These are phyloP conservation scores for Caenorhabditis sp. DNA, from an alignment of 2,888 invertebrate genomes.

Conservation along the genomic window DNA sequence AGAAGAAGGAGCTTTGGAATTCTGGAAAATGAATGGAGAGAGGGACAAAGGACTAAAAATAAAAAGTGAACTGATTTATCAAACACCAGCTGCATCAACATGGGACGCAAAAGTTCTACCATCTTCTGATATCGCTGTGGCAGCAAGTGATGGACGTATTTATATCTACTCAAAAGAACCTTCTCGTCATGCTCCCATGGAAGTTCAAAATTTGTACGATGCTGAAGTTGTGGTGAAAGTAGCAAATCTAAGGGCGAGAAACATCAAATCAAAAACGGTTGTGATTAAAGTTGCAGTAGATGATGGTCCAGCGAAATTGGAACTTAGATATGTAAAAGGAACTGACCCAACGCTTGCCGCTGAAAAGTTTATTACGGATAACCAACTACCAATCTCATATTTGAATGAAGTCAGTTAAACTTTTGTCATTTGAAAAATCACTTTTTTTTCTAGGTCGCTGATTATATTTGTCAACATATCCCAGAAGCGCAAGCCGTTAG, in stretches of 20 bases:
- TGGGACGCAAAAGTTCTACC: conserved; percentile 85
- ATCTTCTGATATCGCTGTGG: conserved; percentile 90
- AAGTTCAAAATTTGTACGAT: conserved; percentile 78
- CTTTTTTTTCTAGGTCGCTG: conserved; percentile 4
- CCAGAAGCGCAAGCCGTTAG: conserved; percentile 13
- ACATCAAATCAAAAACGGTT: conserved; percentile 34
- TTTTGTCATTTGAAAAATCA: background rate
- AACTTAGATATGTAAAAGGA: conserved; percentile 61
- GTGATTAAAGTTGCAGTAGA: conserved; percentile 66
- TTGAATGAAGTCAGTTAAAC: conserved; percentile 53
- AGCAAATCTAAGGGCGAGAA: conserved; percentile 19
- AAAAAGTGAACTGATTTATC: conserved; percentile 72
- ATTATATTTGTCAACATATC: conserved; percentile 14
- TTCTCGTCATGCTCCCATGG: conserved; percentile 78
- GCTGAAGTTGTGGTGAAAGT: conserved; percentile 78
- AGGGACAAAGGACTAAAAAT: conserved; percentile 9
- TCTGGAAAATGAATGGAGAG: conserved; percentile 43
- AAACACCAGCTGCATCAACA: conserved; percentile 85
- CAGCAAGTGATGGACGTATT: conserved; percentile 84
- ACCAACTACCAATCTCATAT: conserved; percentile 57
- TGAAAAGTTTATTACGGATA: conserved; percentile 59
- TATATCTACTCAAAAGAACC: conserved; percentile 84
- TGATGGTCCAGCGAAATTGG: conserved; percentile 55
- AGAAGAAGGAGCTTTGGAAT: conserved; percentile 61
- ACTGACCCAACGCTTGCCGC: conserved; percentile 61